These are phyloP conservation scores for Gonioctena quinquepunctata DNA, from an alignment of 1,140 invertebrate genomes.

Conservation along the genomic window DNA sequence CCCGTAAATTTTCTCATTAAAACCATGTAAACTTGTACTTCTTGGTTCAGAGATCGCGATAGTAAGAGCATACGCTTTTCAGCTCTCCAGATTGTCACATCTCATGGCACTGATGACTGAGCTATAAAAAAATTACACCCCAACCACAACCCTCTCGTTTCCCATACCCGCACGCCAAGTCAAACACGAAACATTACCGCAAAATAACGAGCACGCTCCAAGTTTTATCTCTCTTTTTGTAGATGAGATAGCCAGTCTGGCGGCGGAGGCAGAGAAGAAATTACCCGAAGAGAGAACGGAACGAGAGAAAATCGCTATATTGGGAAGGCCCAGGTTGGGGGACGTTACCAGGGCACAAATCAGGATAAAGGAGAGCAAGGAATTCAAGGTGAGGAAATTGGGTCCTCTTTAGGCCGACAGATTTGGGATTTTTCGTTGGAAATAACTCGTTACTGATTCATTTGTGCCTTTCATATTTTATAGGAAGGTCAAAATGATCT, in stretches of 20 bases:
- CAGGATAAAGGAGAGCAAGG: constrained; percentile 94
- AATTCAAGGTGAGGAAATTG: constrained; percentile 91
- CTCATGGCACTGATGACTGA: no score
- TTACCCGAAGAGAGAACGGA: constrained; percentile 66
- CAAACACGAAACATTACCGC: neutral
- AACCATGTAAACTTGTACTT: no score
- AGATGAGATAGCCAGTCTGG: constrained; percentile 65
- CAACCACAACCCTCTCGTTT: neutral
- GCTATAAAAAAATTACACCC: no score
- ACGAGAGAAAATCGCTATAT: constrained; percentile 86
- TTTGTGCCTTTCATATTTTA: no score
- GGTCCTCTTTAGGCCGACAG: no score
- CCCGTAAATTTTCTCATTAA: no score
- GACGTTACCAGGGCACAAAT: constrained; percentile 83
- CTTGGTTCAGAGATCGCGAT: no score
- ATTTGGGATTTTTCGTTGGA: no score
- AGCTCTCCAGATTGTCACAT: no score
- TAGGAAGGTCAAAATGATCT: no score
- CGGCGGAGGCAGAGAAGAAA: constrained; percentile 66
- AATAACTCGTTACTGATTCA: no score
- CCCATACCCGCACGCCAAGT: neutral
- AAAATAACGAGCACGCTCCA: neutral
- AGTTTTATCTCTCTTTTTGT: constrained; percentile 1
- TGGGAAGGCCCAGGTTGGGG: constrained; percentile 88
- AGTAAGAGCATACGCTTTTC: no score